Base-by-base conservation (phyloP, 2,797 vertebrate species). In the Dermochelys coriacea region DNA sequence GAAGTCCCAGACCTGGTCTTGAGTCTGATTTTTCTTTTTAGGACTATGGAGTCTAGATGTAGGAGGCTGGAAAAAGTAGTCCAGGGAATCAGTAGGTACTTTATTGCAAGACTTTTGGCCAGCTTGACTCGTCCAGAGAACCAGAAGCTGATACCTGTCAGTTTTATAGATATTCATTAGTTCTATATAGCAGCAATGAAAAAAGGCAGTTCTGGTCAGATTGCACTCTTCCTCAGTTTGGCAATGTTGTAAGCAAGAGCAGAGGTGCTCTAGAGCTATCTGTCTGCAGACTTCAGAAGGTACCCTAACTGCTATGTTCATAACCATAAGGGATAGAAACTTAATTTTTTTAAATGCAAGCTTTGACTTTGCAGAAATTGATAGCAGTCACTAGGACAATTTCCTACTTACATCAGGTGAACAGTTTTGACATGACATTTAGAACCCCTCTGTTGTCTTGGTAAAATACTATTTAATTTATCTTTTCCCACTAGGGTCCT, bases 81-180 rank as follows among this genome's bases (percentile, higher is more conserved):
- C n/a, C 91, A 74, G 79, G 34, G 49, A 94, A 88, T 52, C 89
- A 88, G 84, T 16, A 87, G 27, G 68, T 94, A 57, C 29, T 95
- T 77, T 50, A 45, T 1, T 0, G 31, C 71, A 50, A 27, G 23
- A 75, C 12, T 80, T 94, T 94, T 14, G 80, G 51, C 18, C 64
- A 68, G n/a, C 64, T 5, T 37, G 64, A 68, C 51, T 92, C 27
- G 82, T 11, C 52, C 8, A 16, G 51, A 85, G 61, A 85, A 52
- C 41, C 50, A 75, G 25, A 12, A 75, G 23, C 12, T 27, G 49
- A 37, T 81, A 18, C 25, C 79, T n/a, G 45, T 91, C 51, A 3
- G 19, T 49, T 93, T 94, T 88, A 45, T 91, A 55, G 90, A 74
- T 51, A 88, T 83, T 61, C 49, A 80, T 41, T 88, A 52, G 45